Base-by-base conservation (phyloP, 2,113 vertebrate species). In the Rhea pennata region DNA sequence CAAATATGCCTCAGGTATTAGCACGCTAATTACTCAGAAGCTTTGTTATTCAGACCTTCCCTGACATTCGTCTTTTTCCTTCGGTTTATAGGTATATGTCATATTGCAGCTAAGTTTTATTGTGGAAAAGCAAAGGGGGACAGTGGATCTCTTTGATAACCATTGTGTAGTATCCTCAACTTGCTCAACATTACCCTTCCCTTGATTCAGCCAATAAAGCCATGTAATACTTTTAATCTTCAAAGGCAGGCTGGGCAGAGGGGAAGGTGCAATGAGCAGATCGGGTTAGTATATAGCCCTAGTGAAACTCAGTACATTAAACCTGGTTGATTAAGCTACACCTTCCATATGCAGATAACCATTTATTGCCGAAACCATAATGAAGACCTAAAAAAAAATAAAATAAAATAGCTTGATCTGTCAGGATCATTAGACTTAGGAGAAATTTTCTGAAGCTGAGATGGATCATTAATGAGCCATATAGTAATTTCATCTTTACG, bases 1-100 rank as follows among this genome's bases (percentile, higher is more conserved):
- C 69, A 94, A 96, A 96, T 94, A 83, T 54, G 87, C 93, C 73
- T 94, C 77, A 72, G 94, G 86, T 95, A 96, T 95, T 89, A 90
- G 88, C 75, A 24, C 33, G 66, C 74, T 96, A 96, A 97, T 96
- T 97, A 93, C 46, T 89, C 48, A 61, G 66, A 92, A 51, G 19
- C 31, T 91, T 84, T 69, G 33, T 92, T 96, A 71, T 88, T 94
- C 75, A 96, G 80, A 87, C 82, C 72, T 91, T 91, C 86, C 79
- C 46, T 17, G 62, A 29, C 16, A 9, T 93, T 94, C 82, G 76
- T 86, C 75, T 92, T 88, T 90, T 87, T 67, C 58, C 51, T 79
- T 58, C 42, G 22, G 22, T 62, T 88, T 5, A 3, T 16, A 70
- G 33, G 72, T 90, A 39, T 29, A 15, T 61, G 82, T 33, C 48